Evolutionary conservation across 1,140 invertebrate genomes (phyloP).

Genomic region (Drosophila simulans): DNA sequence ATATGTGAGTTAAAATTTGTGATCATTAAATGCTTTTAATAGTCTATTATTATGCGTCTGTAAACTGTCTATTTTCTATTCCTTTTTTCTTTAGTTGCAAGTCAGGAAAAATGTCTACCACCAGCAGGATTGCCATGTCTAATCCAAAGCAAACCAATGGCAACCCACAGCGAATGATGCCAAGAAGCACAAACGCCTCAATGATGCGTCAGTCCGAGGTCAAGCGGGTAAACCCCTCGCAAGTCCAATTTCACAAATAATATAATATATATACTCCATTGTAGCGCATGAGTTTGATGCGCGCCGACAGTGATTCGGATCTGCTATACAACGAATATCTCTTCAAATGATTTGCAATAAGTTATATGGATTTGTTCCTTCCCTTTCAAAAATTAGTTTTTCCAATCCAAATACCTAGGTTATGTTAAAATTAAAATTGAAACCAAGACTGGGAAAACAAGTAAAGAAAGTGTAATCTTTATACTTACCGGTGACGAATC

Average conservation of each 20-base stretch:
- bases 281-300: constrained; percentile 56
- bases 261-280: not conserved
- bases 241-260: not conserved
- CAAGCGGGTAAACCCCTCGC: constrained; percentile 57
- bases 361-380: constrained; percentile 13
- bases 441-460: no score
- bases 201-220: constrained; percentile 68
- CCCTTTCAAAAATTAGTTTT: constrained; percentile 17
- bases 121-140: not conserved
- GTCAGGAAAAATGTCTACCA: not conserved
- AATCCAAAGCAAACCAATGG: constrained; percentile 12
- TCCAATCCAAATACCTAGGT: not conserved
- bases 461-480: not conserved
- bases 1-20: constrained; percentile 13
- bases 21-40: no score
- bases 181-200: constrained; percentile 65
- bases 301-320: constrained; percentile 53
- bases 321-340: constrained; percentile 61
- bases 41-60: no score
- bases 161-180: constrained; percentile 24
- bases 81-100: constrained; percentile 7
- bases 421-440: no score
- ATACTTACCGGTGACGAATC: constrained; percentile 92
- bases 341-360: constrained; percentile 51
- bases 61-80: not conserved